Percentiles rank a stretch among this genome's conserved stretches.
Conservation (phyloP, 2,113 vertebrate species). For the Phainopepla nitens region DNA sequence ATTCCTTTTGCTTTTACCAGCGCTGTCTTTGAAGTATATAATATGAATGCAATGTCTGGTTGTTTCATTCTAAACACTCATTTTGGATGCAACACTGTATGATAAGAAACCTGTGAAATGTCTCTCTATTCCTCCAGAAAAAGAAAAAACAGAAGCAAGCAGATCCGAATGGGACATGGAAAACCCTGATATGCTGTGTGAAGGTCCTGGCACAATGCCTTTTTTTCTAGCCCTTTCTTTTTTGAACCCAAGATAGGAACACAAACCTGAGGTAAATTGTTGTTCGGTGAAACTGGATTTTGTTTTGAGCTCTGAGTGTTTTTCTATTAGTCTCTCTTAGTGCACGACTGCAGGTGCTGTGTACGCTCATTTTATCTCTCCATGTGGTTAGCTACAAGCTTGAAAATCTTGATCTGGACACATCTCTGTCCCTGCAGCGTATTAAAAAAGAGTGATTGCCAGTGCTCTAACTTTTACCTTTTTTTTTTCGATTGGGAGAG, state of each 20-base stretch:
- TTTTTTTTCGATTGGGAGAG: neutral
- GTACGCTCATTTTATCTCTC: neutral
- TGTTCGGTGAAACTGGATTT: neutral
- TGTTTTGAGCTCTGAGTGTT: neutral
- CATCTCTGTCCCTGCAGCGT: neutral
- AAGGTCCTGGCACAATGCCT: neutral
- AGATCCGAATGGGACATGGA: neutral
- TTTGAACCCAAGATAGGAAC: neutral
- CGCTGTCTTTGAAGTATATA: neutral
- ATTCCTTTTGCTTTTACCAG: neutral
- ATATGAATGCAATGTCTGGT: neutral
- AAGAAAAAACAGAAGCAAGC: neutral
- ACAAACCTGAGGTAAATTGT: neutral
- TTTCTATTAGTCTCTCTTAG: neutral
- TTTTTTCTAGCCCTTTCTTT: neutral
- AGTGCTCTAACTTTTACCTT: neutral
- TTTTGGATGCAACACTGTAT: neutral
- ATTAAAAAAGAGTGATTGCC: neutral
- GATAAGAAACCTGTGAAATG: neutral
- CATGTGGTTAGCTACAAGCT: neutral
- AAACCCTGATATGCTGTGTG: neutral
- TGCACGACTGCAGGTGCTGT: neutral
- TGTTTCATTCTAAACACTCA: neutral
- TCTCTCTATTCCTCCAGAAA: neutral
- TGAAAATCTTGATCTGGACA: neutral